phyloP scores from a whole-genome alignment of 2,797 vertebrate species.

The Corythornis leucogaster region DNA sequence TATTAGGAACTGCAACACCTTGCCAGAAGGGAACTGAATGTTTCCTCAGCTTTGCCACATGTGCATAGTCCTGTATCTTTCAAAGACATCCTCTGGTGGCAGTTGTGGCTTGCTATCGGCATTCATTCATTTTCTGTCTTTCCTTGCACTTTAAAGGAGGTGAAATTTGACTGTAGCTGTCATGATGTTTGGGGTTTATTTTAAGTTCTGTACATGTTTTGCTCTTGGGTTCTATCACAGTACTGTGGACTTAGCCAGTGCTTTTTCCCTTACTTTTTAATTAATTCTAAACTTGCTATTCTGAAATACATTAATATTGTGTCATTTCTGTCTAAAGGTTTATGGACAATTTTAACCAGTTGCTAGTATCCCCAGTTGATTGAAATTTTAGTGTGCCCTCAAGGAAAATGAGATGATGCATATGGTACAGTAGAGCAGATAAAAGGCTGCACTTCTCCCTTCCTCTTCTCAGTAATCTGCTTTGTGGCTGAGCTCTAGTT shows the following conservation, averaged over 20 bases:
- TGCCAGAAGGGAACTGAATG: neutral
- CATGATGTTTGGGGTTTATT: neutral
- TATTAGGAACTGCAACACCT: neutral
- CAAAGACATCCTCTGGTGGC: neutral
- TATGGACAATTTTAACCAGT: neutral
- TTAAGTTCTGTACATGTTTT: neutral
- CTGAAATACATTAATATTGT: neutral
- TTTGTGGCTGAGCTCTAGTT: neutral
- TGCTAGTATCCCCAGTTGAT: neutral
- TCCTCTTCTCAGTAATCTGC: neutral
- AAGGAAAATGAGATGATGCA: neutral
- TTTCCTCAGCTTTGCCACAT: neutral
- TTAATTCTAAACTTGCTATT: neutral
- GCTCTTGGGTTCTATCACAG: neutral
- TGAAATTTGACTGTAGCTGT: constrained; percentile 29
- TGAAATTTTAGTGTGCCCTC: neutral
- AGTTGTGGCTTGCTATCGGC: neutral
- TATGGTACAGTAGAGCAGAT: neutral
- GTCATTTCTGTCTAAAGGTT: neutral
- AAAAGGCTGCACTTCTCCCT: neutral
- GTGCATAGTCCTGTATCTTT: neutral
- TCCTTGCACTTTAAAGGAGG: neutral
- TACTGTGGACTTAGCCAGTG: neutral
- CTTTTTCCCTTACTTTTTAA: constrained; percentile 13
- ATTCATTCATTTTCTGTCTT: neutral